These are phyloP conservation scores for Hymenopus coronatus DNA, from an alignment of 2,888 invertebrate species.

Conservation along the genomic window DNA sequence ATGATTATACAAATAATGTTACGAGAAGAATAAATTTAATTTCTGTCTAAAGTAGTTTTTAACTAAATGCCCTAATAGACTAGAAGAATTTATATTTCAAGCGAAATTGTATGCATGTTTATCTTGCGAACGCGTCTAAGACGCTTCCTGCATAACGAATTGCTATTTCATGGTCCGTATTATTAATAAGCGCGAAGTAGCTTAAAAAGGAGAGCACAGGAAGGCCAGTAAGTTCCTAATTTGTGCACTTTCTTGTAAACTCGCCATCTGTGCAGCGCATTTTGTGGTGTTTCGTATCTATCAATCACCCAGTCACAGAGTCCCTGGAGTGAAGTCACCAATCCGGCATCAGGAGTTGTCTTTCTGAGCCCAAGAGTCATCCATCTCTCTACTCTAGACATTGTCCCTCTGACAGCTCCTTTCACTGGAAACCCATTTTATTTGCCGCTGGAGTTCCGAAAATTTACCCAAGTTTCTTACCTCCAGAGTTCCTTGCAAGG, in stretches of 20 bases:
- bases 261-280: constrained; percentile 16
- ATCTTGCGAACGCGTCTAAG: no score
- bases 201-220: neutral
- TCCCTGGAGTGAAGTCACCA: constrained; percentile 2
- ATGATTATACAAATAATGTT: no score
- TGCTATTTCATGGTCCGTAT: no score
- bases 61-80: no score
- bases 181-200: no score
- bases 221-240: neutral
- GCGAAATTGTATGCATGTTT: no score
- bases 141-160: no score
- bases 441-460: neutral
- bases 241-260: neutral
- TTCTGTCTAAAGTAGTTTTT: no score
- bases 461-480: neutral
- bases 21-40: no score
- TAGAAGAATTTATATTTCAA: no score
- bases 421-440: neutral
- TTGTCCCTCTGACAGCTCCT: neutral
- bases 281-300: constrained; percentile 24
- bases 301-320: constrained; percentile 26
- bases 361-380: constrained; percentile 26
- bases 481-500: neutral
- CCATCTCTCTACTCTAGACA: constrained; percentile 22
- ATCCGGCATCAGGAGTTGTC: constrained; percentile 30